Evolutionary conservation across 1,140 invertebrate species (phyloP), one percentile per base, ranked within the genome.

Genomic region (Drosophila quadrilineata): DNA sequence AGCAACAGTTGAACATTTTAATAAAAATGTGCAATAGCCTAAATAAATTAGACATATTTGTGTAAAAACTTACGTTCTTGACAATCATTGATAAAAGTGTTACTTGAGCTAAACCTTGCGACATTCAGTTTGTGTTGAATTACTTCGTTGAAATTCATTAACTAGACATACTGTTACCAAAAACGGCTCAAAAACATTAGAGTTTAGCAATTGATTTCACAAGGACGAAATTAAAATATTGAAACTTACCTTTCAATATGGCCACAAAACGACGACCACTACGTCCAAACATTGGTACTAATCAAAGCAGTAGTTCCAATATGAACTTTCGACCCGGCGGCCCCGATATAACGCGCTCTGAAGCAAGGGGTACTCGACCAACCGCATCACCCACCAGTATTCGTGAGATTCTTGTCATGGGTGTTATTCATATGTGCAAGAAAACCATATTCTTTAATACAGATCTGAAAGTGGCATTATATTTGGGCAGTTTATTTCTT

Each of bases 341-440:
- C 10, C 79, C 86, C 4, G 88, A 89, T 9, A 66, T 87, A 9
- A 72, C 73, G 3, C 53, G 88, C 5, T 26, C 71, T 0, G 88
- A 89, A 17, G 80, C 88, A 0, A 64, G 74, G 6, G 88, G 88
- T 3, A 95, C 93, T 2, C 93, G 94, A 87, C 95, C 96, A 2
- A 94, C 97, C 4, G 92, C 95, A 16, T 93, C 95, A 38, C 96
- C 96, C 19, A 94, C 94, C 2, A 95, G 96, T 17, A 91, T 98
- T 22, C 92, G 93, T 53, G 94, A 97, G 89, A 93, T 98, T 40
- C 89, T 98, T 1, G 90, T 95, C 6, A 93, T 96, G 85, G 94
- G 97, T 91, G 88, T 98, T n/a, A 91, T 98, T 80, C 95, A 97
- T 85, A 76, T 96, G 28, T 98, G 97, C 87, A 96, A 96, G 82